These are phyloP conservation scores for Phrynocephalus vlangalii DNA, from an alignment of 2,797 vertebrate genomes.

Conservation along the genomic window DNA sequence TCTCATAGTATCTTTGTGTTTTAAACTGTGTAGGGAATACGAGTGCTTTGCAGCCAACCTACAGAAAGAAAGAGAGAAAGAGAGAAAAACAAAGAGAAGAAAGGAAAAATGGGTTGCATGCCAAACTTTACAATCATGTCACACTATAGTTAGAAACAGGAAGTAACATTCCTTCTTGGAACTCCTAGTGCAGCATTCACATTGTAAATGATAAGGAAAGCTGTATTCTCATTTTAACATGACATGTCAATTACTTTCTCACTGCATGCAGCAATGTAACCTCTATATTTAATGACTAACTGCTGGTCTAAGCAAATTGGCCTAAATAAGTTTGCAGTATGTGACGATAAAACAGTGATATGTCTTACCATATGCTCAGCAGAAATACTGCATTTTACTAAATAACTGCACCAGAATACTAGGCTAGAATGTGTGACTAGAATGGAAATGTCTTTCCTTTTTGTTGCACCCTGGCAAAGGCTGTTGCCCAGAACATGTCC, in stretches of 20 bases:
- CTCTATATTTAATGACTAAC: not conserved
- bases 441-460: constrained; percentile 8
- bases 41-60: constrained; percentile 93
- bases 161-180: not conserved
- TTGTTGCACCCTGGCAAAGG: accelerated
- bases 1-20: constrained; percentile 88
- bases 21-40: constrained; percentile 89
- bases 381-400: not conserved
- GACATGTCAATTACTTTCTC: not conserved
- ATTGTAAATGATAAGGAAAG: not conserved
- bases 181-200: not conserved
- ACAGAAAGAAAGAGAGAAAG: constrained; percentile 19
- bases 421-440: not conserved
- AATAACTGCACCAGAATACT: not conserved
- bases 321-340: not conserved
- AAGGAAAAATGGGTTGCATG: constrained; percentile 35
- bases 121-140: accelerated
- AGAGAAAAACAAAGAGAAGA: constrained; percentile 35
- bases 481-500: not conserved
- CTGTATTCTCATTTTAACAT: not conserved
- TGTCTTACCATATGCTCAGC: not conserved
- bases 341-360: not conserved
- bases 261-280: not conserved
- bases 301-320: not conserved
- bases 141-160: not conserved